Evolutionary conservation across 2,113 vertebrate genomes (phyloP).

Genomic region (Connochaetes taurinus): DNA sequence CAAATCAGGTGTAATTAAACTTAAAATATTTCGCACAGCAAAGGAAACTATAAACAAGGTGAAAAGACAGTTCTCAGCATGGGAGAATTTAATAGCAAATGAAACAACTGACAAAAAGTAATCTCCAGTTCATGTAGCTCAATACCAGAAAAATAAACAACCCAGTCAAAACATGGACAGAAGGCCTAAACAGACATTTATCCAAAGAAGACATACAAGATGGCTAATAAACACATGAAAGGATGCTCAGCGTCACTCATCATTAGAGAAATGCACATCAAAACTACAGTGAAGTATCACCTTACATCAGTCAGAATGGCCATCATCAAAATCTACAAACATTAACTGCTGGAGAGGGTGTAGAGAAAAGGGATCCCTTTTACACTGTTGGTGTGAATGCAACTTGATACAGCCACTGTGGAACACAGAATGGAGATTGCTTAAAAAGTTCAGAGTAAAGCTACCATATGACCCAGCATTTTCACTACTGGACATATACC

Average conservation of each 20-base stretch:
- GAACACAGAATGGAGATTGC: background rate
- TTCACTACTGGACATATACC: background rate
- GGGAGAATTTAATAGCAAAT: background rate
- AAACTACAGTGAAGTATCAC: background rate
- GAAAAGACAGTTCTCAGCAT: background rate
- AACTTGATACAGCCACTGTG: background rate
- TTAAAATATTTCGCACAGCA: background rate
- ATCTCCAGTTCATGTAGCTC: background rate
- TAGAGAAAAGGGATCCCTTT: background rate
- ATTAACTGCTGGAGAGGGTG: background rate
- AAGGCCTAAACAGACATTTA: background rate
- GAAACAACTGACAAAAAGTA: background rate
- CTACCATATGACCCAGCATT: background rate
- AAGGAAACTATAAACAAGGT: background rate
- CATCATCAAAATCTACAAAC: background rate
- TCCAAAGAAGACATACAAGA: background rate
- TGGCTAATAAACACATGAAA: background rate
- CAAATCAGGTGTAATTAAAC: background rate
- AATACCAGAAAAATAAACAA: background rate
- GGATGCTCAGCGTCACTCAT: background rate
- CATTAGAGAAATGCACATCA: background rate
- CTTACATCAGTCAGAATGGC: background rate
- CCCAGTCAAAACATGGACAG: background rate
- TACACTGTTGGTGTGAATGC: background rate
- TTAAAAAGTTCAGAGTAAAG: background rate